Base-by-base conservation (phyloP, 2,113 vertebrate species). In the Turdus rufiventris region DNA sequence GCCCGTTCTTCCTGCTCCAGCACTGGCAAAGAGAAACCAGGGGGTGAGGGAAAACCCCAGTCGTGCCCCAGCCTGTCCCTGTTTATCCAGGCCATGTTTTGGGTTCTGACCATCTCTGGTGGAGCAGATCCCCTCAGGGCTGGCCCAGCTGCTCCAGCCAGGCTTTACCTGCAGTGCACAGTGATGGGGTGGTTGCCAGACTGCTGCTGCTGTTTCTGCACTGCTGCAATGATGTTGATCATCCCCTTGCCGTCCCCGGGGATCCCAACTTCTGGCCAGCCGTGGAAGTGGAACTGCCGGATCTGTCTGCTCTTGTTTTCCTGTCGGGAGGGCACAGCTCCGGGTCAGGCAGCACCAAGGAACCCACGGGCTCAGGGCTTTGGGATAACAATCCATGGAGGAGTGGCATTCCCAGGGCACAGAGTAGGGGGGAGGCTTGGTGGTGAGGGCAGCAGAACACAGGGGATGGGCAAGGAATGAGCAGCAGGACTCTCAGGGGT, bases 101-200 rank as follows among this genome's bases (percentile, higher is more conserved):
- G 62, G 66, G 74, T 18, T 53, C 6, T 26, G 51, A 58, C 2
- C 76, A 50, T 1, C 84, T 74, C 68, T 24, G 18, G 20, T 3
- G 45, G 84, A 75, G 76, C 79, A 68, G 40, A 43, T 40, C 6
- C 48, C 60, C 34, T 36, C 0, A 67, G 16, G 14, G 50, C 45
- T 48, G 73, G 40, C 51, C 74, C 38, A 60, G 8, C 47, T 63
- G 61, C 82, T 54, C 51, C 48, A 50, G 20, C 5, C 1, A 1
- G 38, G 61, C n/a, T 47, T 91, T 95, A 99, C 99, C 99, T 99
- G 99, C 99, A 99, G 97, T 99, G 99, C 75, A 99, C 99, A 10
- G 99, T 99, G 98, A 99, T 99, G 61, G 99, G 99, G 91, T 99
- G 99, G 97, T 99, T 99, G 81, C 99, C 99, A 51, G 99, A 99